Evolutionary conservation across 2,113 vertebrate species (phyloP).

Genomic region (Seriola aureovittata): DNA sequence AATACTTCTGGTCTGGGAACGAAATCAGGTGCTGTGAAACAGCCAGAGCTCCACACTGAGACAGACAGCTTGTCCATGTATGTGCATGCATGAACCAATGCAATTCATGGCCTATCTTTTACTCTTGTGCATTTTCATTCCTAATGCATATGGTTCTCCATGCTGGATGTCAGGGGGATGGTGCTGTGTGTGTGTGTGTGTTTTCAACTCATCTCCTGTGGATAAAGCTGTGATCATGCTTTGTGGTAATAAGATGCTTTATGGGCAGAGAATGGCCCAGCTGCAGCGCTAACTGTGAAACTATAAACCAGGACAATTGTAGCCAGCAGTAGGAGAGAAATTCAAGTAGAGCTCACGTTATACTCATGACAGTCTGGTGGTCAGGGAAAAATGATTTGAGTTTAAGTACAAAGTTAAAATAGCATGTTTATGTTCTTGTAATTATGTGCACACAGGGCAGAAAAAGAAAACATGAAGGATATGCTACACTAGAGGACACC

Average conservation of each 20-base stretch:
- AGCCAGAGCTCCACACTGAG: neutral
- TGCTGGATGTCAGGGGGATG: slow-evolving; percentile 2
- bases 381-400: neutral
- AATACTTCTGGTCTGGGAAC: slow-evolving; percentile 21
- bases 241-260: slow-evolving; percentile 45
- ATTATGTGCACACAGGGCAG: neutral
- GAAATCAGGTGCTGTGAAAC: slow-evolving; percentile 20
- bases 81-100: slow-evolving; percentile 13
- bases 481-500: neutral
- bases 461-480: neutral
- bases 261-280: slow-evolving; percentile 32
- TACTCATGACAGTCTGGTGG: slow-evolving; percentile 23
- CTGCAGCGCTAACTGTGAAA: slow-evolving; percentile 52
- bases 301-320: slow-evolving; percentile 13
- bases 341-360: slow-evolving; percentile 46
- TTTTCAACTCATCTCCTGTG: slow-evolving; percentile 31
- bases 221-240: slow-evolving; percentile 32
- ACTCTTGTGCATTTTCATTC: slow-evolving; percentile 17
- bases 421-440: neutral
- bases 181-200: slow-evolving; percentile 12
- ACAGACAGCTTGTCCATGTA: slow-evolving; percentile 10
- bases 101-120: slow-evolving; percentile 32
- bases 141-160: slow-evolving; percentile 16
- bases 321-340: slow-evolving; percentile 31
- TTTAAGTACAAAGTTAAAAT: slow-evolving; percentile 25